Evolutionary conservation across 2,888 invertebrate species (phyloP).

Genomic region (Pachydiplax longipennis): DNA sequence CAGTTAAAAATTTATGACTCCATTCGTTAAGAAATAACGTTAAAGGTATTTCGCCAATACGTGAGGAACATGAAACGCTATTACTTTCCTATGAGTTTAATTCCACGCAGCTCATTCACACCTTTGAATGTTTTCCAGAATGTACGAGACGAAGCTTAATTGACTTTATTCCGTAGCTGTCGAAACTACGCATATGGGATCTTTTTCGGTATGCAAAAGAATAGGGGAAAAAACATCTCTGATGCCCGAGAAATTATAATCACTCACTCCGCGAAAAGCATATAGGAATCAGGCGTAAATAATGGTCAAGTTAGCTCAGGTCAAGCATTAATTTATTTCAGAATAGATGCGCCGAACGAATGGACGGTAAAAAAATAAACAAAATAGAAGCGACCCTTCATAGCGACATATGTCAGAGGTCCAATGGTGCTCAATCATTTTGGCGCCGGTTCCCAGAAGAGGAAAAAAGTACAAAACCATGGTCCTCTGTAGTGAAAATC

Average conservation of each 20-base stretch:
- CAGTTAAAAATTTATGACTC: too few relatives aligned
- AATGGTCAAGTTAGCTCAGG: slow-evolving; percentile 19
- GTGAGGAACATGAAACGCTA: too few relatives aligned
- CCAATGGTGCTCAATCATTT: slow-evolving; percentile 1
- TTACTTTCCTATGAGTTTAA: too few relatives aligned
- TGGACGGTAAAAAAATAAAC: background rate
- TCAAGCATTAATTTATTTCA: background rate
- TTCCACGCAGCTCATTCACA: too few relatives aligned
- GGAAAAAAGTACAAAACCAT: background rate
- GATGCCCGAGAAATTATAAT: background rate
- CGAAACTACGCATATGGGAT: background rate
- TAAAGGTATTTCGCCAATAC: too few relatives aligned
- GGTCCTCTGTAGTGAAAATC: background rate
- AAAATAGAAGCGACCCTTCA: background rate
- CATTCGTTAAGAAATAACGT: too few relatives aligned
- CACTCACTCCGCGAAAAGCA: background rate
- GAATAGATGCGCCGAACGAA: background rate
- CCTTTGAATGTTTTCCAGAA: too few relatives aligned
- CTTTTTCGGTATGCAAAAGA: background rate
- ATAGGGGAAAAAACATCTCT: background rate
- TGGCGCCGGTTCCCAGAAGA: background rate
- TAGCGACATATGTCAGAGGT: background rate
- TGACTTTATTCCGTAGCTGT: background rate
- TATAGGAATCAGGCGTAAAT: background rate
- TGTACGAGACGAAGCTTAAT: background rate